Percentiles rank a stretch among this genome's conserved stretches.
Conservation (phyloP, 2,888 invertebrate species). For the Pimpla rufipes region DNA sequence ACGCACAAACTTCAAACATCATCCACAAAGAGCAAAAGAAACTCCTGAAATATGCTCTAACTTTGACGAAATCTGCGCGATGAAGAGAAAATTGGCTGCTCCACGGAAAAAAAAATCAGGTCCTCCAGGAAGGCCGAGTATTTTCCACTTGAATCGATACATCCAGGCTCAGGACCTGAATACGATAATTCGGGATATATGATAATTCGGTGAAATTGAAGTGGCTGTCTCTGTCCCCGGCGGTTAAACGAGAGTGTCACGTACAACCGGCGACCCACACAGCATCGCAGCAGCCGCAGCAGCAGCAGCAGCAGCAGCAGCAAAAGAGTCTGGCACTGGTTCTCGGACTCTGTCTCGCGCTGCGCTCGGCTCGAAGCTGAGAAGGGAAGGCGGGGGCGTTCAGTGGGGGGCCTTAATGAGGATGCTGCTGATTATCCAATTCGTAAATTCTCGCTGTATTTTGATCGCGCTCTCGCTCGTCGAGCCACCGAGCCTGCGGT, state of each 20-base stretch:
- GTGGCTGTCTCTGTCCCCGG: conserved; percentile 24
- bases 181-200: not conserved
- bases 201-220: conserved; percentile 28
- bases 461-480: conserved; percentile 78
- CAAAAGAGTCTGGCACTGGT: conserved; percentile 29
- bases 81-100: too few relatives aligned
- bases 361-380: conserved; percentile 50
- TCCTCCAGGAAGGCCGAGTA: not conserved
- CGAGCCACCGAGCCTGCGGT: conserved; percentile 16
- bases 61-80: too few relatives aligned
- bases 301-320: conserved; percentile 14
- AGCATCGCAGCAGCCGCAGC: conserved; percentile 21
- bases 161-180: not conserved
- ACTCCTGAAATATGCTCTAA: too few relatives aligned
- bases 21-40: too few relatives aligned
- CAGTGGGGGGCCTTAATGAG: conserved; percentile 87
- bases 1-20: too few relatives aligned
- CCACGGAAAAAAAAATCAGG: not conserved
- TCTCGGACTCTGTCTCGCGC: conserved; percentile 39
- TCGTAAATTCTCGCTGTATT: conserved; percentile 86
- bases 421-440: conserved; percentile 90
- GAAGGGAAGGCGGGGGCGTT: conserved; percentile 84
- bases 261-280: conserved; percentile 64
- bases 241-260: conserved; percentile 59
- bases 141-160: not conserved